Evolutionary conservation across 2,113 vertebrate genomes (phyloP).

Genomic region (Spermophilus dauricus): DNA sequence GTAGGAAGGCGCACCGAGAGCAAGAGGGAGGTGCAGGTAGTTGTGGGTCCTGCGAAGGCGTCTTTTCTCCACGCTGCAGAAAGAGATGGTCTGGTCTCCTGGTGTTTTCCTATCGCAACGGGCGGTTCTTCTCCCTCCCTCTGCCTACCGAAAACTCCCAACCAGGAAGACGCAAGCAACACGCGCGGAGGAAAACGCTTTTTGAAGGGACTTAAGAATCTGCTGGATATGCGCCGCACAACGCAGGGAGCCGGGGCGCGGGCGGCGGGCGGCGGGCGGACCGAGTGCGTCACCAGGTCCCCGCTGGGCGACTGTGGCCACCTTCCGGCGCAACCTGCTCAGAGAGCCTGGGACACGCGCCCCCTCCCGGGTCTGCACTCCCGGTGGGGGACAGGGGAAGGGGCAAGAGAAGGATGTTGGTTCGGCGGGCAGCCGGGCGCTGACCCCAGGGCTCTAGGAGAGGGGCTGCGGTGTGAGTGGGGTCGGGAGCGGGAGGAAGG

Average conservation of each 20-base stretch:
- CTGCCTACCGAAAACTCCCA: constrained; percentile 39
- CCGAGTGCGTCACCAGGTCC: not conserved
- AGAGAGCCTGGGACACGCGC: not conserved
- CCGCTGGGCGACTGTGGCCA: not conserved
- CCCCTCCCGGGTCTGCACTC: not conserved
- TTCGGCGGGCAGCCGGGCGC: not conserved
- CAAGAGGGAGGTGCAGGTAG: not conserved
- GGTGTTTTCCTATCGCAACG: constrained; percentile 73
- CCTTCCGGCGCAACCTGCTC: not conserved
- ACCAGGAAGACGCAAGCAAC: constrained; percentile 73
- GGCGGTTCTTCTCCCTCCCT: constrained; percentile 70
- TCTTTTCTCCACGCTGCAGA: not conserved
- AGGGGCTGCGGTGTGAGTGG: not conserved
- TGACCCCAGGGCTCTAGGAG: too few species aligned
- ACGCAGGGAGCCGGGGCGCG: constrained; percentile 69
- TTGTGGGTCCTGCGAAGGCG: constrained; percentile 73
- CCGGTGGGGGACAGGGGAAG: not conserved
- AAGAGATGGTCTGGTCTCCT: constrained; percentile 77
- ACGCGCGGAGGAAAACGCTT: constrained; percentile 70
- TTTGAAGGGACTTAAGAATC: constrained; percentile 70
- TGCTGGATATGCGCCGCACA: constrained; percentile 81
- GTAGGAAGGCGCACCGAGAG: constrained; percentile 60
- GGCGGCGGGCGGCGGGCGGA: constrained; percentile 54
- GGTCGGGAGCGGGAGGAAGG: not conserved
- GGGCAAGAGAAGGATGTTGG: not conserved